Evolutionary conservation across 2,797 vertebrate species (phyloP).

Genomic region (Rhinichthys osculus): DNA sequence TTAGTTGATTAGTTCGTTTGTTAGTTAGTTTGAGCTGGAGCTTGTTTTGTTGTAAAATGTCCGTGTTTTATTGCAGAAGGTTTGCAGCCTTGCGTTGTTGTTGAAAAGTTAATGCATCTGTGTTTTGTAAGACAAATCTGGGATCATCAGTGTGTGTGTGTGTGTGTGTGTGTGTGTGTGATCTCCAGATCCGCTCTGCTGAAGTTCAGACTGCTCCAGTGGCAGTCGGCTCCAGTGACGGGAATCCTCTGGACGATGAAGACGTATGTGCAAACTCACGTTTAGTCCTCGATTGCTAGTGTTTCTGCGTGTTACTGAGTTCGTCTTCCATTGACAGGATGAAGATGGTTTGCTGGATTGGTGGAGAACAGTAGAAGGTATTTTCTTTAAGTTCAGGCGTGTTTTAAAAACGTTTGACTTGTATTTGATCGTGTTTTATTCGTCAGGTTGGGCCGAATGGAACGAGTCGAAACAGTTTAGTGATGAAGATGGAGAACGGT

Average conservation of each 20-base stretch:
- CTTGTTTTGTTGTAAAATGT: background rate
- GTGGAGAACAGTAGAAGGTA: conserved; percentile 64
- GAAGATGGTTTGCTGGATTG: conserved; percentile 56
- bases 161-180: background rate
- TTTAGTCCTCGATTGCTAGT: background rate
- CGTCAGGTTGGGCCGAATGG: conserved; percentile 77
- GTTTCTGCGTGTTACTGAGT: background rate
- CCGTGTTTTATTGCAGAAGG: background rate
- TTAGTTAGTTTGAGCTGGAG: background rate
- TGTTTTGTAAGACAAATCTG: background rate
- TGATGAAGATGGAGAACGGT: conserved; percentile 73
- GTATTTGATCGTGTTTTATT: background rate
- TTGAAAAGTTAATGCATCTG: background rate
- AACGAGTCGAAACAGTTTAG: conserved; percentile 67
- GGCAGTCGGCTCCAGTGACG: conserved; percentile 56
- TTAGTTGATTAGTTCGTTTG: too few relatives aligned
- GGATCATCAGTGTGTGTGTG: too few relatives aligned
- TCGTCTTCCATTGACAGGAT: conserved; percentile 49
- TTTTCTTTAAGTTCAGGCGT: background rate
- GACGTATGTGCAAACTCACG: conserved; percentile 59
- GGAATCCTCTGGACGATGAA: conserved; percentile 60
- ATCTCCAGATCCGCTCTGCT: conserved; percentile 56
- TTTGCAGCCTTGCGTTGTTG: background rate
- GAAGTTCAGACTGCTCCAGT: conserved; percentile 63
- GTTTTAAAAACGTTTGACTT: background rate